A percentile compares a stretch with the other conserved stretches of the same genome.
Conservation (phyloP, 2,797 vertebrate genomes). For the Zalophus californianus region DNA sequence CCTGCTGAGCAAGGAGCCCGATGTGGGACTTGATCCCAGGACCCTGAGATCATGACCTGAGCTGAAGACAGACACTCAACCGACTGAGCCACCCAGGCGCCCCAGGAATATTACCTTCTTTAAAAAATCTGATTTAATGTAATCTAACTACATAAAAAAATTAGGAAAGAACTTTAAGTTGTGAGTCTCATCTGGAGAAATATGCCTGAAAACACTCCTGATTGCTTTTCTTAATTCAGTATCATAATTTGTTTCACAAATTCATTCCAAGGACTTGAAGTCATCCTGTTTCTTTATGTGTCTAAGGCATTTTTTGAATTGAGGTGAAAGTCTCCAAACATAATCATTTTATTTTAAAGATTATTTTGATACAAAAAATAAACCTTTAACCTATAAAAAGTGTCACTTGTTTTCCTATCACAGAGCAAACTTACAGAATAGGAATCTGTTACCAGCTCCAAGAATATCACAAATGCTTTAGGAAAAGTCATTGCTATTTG, state of each 20-base stretch:
- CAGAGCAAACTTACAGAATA: slow-evolving; percentile 36
- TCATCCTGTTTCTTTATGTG: background rate
- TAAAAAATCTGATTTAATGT: background rate
- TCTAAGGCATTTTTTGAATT: background rate
- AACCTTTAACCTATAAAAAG: slow-evolving; percentile 39
- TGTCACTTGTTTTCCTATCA: slow-evolving; percentile 10
- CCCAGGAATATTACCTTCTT: background rate
- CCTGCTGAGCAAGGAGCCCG: no score
- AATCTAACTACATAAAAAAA: slow-evolving; percentile 6
- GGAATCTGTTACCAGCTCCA: slow-evolving; percentile 1
- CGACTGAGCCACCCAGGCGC: background rate
- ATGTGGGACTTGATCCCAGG: background rate
- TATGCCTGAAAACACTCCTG: background rate
- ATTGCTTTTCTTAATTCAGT: slow-evolving; percentile 8
- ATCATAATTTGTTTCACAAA: background rate
- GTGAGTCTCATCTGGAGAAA: background rate
- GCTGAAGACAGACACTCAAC: background rate
- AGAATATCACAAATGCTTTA: background rate
- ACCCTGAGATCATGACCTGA: background rate
- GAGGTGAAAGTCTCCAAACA: slow-evolving; percentile 18
- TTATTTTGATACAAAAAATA: slow-evolving; percentile 74
- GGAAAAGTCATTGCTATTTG: background rate
- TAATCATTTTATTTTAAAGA: slow-evolving; percentile 22
- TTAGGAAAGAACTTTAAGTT: slow-evolving; percentile 29
- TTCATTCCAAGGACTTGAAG: slow-evolving; percentile 30